A percentile compares a stretch with the other conserved stretches of the same genome.
These are phyloP conservation scores for Sitta carolinensis DNA, from an alignment of 2,797 vertebrate genomes.

Conservation along the genomic window DNA sequence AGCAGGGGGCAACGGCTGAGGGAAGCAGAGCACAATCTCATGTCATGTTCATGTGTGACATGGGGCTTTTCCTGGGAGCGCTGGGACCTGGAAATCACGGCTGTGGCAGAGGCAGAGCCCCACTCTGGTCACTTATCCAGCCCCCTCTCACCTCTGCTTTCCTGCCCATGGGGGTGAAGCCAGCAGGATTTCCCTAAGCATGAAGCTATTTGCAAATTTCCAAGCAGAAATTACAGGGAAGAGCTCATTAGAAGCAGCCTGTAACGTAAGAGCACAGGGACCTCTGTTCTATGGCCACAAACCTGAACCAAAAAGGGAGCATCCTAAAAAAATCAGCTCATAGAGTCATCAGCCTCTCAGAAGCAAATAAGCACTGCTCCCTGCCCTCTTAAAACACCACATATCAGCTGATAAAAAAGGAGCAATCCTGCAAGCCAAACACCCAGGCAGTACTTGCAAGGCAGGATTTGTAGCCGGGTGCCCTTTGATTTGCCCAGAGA, in stretches of 20 bases:
- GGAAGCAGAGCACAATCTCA: not conserved
- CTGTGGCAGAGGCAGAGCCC: not conserved
- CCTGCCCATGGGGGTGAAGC: not conserved
- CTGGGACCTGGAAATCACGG: accelerated
- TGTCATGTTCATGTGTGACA: not conserved
- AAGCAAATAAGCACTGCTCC: not conserved
- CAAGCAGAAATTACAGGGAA: not conserved
- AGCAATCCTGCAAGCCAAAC: not conserved
- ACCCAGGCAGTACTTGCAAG: not conserved
- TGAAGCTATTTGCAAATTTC: not conserved
- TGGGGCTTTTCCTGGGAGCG: not conserved
- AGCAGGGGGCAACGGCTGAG: not conserved
- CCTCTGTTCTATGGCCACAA: not conserved
- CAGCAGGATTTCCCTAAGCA: not conserved
- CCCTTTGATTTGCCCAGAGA: not conserved
- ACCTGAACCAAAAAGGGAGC: not conserved
- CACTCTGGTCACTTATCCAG: not conserved
- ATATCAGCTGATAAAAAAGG: slow-evolving; percentile 24
- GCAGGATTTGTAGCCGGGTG: slow-evolving; percentile 27
- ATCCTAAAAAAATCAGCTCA: not conserved
- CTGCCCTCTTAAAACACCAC: not conserved
- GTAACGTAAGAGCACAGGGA: not conserved
- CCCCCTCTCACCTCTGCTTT: not conserved
- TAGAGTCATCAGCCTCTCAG: not conserved
- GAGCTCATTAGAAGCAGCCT: not conserved